Evolutionary conservation across 2,888 invertebrate species (phyloP), one percentile per base, ranked within the genome.

Genomic region (Creontiades dilutus): DNA sequence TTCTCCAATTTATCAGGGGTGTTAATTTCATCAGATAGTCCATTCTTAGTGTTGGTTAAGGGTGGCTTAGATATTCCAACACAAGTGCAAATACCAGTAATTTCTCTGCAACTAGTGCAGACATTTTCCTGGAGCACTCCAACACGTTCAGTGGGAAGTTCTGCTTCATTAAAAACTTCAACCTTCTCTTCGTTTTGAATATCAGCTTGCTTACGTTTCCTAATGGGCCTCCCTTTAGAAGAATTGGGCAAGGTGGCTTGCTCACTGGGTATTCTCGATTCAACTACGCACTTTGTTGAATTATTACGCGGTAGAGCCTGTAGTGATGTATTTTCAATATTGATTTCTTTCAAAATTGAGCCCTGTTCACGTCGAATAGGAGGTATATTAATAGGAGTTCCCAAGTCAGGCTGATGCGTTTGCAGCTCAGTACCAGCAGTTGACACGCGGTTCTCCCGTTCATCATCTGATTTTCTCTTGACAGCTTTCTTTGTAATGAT

Each of bases 141-240:
- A 16, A 16, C 61, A 61, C n/a, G n/a, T n/a, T n/a, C n/a, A n/a
- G n/a, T n/a, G 16, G 61, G n/a, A n/a, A n/a, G n/a, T n/a, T 3
- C n/a, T 61, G 61, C 9, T 61, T 61, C 52, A 52, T 52, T 16
- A 14, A 14, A 12, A 52, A 52, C 52, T 52, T 16, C 61, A n/a
- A 19, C 19, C 19, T 28, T 3, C 16, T 78, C 78, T n/a, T 78
- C 27, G 13, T 46, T 78, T 27, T 28, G 2, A 28, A 28, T 13
- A 78, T 28, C 78, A 78, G 28, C 78, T 28, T 46, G 78, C 28
- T 37, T 28, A 28, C 28, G 37, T n/a, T 78, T 78, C 28, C 78
- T 52, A 52, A 52, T 52, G 16, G 52, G 16, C 13, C 52, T 52
- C 1, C 1, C 37, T 37, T 37, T 37, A 37, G 37, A 37, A 37